Percentiles rank a stretch among this genome's conserved stretches.
Conservation (phyloP, 2,888 invertebrate species). For the Adelognathus sp. region DNA sequence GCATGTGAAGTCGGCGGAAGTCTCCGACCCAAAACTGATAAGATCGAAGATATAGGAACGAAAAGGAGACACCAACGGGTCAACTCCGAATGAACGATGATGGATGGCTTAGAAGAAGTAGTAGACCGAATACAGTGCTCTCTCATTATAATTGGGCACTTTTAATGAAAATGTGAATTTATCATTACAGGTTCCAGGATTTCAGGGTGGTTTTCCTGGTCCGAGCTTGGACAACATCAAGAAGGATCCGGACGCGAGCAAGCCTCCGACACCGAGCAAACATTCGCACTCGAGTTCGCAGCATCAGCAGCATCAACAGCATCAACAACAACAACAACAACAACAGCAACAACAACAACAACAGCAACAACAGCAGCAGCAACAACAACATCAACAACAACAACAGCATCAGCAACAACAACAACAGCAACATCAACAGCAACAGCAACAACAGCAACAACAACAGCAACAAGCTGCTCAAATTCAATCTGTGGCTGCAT, state of each 20-base stretch:
- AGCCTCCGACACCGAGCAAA: slow-evolving; percentile 78
- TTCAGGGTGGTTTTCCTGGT: slow-evolving; percentile 85
- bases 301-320: slow-evolving; percentile 58
- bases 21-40: too few relatives aligned
- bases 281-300: slow-evolving; percentile 71
- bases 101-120: too few relatives aligned
- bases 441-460: slow-evolving; percentile 56
- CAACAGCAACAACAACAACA: slow-evolving; percentile 62
- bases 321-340: slow-evolving; percentile 60
- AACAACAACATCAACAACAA: slow-evolving; percentile 79
- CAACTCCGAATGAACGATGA: too few relatives aligned
- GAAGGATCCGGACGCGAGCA: slow-evolving; percentile 86
- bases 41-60: too few relatives aligned
- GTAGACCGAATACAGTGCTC: too few relatives aligned
- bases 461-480: slow-evolving; percentile 69
- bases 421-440: slow-evolving; percentile 61
- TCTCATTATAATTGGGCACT: too few relatives aligned
- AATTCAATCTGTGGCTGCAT: slow-evolving; percentile 77
- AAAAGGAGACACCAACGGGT: too few relatives aligned
- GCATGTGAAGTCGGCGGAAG: too few relatives aligned
- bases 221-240: slow-evolving; percentile 88
- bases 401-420: slow-evolving; percentile 59
- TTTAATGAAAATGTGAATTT: too few relatives aligned
- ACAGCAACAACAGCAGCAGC: slow-evolving; percentile 76
- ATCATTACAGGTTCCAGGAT: too few relatives aligned